These are phyloP conservation scores for Oreochromis aureus DNA, from an alignment of 2,113 vertebrate genomes.

Conservation along the genomic window DNA sequence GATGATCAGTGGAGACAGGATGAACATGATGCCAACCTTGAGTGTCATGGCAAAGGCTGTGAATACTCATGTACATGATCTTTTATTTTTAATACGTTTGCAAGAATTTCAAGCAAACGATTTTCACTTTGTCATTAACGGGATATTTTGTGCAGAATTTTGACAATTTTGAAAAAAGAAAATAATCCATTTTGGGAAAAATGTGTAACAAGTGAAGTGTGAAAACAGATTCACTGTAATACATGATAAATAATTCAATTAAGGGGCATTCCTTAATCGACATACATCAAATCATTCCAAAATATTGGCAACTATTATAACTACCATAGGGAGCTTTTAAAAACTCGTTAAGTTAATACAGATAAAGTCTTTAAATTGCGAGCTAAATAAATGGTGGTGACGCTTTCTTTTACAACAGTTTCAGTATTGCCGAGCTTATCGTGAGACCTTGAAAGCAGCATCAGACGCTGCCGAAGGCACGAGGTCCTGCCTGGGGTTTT, in stretches of 20 bases:
- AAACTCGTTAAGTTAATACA: no score
- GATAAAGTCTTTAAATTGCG: no score
- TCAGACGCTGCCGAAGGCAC: background rate
- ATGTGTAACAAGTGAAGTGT: no score
- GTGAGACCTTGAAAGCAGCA: conserved; percentile 11
- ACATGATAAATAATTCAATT: no score
- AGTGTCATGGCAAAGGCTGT: background rate
- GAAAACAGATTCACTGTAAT: no score
- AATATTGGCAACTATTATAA: no score
- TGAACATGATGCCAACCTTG: background rate
- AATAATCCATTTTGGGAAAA: background rate
- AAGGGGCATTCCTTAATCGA: no score
- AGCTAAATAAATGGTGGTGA: no score
- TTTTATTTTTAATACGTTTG: background rate
- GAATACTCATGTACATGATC: background rate
- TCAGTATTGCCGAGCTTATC: background rate
- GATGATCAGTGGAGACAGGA: background rate
- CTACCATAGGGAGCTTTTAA: no score
- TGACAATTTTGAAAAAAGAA: background rate
- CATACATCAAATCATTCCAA: no score
- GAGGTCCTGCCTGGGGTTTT: background rate
- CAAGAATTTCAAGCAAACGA: background rate
- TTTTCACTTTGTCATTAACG: background rate
- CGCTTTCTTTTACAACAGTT: background rate
- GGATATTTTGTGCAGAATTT: background rate